phyloP scores from a whole-genome alignment of 2,113 vertebrate species.

The Channa maculata region DNA sequence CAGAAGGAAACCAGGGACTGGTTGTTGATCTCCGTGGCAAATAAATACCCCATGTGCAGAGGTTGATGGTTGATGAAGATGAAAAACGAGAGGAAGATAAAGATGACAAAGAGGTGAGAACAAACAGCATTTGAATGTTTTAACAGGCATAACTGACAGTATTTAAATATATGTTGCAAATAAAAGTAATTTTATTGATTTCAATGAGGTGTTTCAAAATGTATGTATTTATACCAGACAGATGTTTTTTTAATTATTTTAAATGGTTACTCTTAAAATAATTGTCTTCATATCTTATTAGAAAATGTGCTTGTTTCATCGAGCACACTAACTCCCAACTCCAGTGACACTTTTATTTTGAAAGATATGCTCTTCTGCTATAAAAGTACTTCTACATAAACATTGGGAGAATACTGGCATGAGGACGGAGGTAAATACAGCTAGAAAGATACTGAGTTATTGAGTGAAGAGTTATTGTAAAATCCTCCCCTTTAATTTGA shows the following conservation, averaged over 20 bases:
- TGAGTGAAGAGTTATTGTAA: conserved; percentile 8
- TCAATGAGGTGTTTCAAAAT: too few relatives aligned
- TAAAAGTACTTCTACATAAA: too few relatives aligned
- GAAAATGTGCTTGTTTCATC: too few relatives aligned
- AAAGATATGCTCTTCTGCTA: too few relatives aligned
- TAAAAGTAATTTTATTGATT: neutral
- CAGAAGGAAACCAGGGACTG: conserved; percentile 53
- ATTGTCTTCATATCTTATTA: too few relatives aligned
- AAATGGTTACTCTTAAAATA: too few relatives aligned
- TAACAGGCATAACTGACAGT: neutral
- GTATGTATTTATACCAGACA: too few relatives aligned
- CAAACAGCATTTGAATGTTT: conserved; percentile 19
- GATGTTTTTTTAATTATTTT: too few relatives aligned
- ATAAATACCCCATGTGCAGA: conserved; percentile 58
- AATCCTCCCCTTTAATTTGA: conserved; percentile 1
- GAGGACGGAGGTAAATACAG: neutral
- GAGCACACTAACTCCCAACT: too few relatives aligned
- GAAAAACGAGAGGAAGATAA: conserved; percentile 19
- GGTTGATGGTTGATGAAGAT: conserved; percentile 44
- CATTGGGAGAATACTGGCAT: too few relatives aligned
- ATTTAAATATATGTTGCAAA: neutral
- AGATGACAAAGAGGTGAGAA: conserved; percentile 6
- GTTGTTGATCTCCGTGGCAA: conserved; percentile 73
- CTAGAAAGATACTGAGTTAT: neutral
- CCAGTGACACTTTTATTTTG: too few relatives aligned